Percentiles rank a stretch among this genome's conserved stretches.
Conservation (phyloP, 2,113 vertebrate species). For the Apodemus sylvaticus region DNA sequence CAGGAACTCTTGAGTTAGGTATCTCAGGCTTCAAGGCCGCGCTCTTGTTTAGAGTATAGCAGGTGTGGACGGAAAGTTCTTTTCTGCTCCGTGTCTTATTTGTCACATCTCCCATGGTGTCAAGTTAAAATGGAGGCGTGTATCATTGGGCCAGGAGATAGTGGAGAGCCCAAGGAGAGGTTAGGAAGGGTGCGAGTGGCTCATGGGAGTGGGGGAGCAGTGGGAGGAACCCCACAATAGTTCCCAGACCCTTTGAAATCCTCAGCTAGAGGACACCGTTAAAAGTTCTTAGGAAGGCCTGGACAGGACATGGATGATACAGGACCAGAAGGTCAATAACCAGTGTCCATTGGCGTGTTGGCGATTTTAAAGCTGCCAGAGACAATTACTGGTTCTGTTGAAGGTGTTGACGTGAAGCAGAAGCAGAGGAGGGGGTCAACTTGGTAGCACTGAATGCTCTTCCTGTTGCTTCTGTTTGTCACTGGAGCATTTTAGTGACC, state of each 20-base stretch:
- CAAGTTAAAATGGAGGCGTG: background rate
- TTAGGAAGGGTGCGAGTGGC: background rate
- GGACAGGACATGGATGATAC: background rate
- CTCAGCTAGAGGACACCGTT: background rate
- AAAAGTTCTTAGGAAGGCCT: background rate
- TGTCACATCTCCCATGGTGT: background rate
- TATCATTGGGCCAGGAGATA: background rate
- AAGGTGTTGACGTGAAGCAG: background rate
- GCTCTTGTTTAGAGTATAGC: background rate
- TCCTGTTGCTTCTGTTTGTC: background rate
- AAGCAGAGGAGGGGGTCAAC: background rate
- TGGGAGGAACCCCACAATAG: background rate
- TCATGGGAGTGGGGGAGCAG: background rate
- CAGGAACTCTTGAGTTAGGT: background rate
- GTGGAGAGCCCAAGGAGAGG: background rate
- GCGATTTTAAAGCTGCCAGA: background rate
- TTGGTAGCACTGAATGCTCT: background rate
- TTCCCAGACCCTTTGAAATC: background rate
- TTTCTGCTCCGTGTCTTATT: background rate
- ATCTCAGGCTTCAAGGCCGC: background rate
- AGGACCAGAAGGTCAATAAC: background rate
- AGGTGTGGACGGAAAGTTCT: background rate
- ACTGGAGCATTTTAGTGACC: constrained; percentile 76
- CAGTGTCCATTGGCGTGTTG: fast-evolving
- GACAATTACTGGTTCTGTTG: background rate